Conservation (phyloP, 2,113 vertebrate species). For the Corythornis vintsioides region DNA sequence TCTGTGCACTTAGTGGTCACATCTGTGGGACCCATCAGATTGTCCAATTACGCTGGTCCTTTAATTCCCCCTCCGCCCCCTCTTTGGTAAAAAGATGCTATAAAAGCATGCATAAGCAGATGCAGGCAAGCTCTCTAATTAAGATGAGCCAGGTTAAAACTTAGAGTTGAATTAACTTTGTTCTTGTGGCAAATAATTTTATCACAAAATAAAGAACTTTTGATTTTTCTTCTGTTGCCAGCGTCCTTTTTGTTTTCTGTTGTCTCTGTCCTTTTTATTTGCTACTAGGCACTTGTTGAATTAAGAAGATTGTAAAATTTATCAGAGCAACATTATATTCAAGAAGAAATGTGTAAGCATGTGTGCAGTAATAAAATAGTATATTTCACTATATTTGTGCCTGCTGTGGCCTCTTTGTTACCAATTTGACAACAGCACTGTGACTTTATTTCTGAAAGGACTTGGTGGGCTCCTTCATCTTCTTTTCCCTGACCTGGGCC, state of each 20-base stretch:
- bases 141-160: conserved; percentile 7
- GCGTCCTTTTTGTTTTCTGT: conserved; percentile 31
- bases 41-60: not conserved
- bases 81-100: conserved; percentile 23
- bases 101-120: conserved; percentile 15
- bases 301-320: conserved; percentile 61
- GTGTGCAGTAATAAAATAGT: conserved; percentile 75
- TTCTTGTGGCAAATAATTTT: conserved; percentile 42
- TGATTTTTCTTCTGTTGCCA: conserved; percentile 26
- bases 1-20: conserved; percentile 6
- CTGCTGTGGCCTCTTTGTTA: conserved; percentile 9
- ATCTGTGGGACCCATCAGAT: conserved; percentile 1
- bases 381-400: conserved; percentile 50
- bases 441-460: not conserved
- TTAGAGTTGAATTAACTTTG: conserved; percentile 31
- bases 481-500: not conserved
- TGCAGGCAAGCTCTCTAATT: not conserved
- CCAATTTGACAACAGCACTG: not conserved
- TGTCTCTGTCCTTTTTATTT: conserved; percentile 29
- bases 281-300: conserved; percentile 13
- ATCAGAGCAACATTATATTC: conserved; percentile 55
- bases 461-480: not conserved
- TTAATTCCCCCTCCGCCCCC: not conserved
- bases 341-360: conserved; percentile 57
- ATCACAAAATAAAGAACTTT: conserved; percentile 3